Conservation (phyloP, 2,888 invertebrate genomes). For the Proisotoma minuta region DNA sequence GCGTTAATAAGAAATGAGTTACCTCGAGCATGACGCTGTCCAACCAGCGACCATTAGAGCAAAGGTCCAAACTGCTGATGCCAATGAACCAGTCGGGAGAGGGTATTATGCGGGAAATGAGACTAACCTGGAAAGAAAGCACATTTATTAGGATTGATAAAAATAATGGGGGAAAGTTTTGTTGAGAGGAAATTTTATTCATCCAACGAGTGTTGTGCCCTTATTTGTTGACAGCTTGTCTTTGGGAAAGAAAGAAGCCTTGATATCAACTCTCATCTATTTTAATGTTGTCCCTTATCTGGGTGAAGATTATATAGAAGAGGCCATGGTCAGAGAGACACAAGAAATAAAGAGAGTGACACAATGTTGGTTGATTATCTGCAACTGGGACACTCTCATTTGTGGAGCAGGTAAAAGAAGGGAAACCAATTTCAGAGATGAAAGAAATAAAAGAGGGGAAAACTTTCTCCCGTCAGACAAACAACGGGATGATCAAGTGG, state of each 20-base stretch:
- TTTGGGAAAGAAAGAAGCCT: background rate
- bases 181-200: background rate
- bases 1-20: slow-evolving; percentile 45
- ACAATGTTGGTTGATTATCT: slow-evolving; percentile 4
- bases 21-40: slow-evolving; percentile 85
- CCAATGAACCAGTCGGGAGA: slow-evolving; percentile 61
- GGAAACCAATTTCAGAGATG: slow-evolving; percentile 10
- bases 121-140: slow-evolving; percentile 64
- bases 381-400: slow-evolving; percentile 10
- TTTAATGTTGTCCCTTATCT: slow-evolving; percentile 7
- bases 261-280: slow-evolving; percentile 3
- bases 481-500: too few relatives aligned
- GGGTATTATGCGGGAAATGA: slow-evolving; percentile 84
- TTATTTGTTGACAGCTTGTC: background rate
- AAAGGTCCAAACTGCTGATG: slow-evolving; percentile 83
- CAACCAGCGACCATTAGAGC: slow-evolving; percentile 86
- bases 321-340: background rate
- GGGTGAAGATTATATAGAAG: background rate
- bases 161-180: slow-evolving; percentile 1
- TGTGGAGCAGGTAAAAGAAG: slow-evolving; percentile 13
- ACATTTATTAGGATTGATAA: background rate
- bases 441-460: slow-evolving; percentile 12
- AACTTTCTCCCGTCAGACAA: background rate
- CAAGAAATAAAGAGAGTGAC: too few relatives aligned
- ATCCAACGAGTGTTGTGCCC: too few relatives aligned